Conservation (phyloP, 2,888 invertebrate species). For the Chloroclysta siterata region DNA sequence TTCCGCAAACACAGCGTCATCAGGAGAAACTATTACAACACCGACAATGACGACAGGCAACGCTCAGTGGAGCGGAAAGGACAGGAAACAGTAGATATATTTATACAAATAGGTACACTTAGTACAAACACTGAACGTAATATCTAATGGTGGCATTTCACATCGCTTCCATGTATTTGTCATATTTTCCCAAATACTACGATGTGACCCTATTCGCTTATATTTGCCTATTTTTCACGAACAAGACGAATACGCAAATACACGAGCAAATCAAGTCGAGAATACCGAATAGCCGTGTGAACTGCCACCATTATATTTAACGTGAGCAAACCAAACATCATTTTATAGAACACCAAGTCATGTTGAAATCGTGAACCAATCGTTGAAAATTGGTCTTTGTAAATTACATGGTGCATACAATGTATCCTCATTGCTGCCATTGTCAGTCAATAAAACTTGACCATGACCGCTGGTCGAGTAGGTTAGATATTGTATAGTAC, state of each 20-base stretch:
- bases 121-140: conserved; percentile 2
- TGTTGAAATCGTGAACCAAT: conserved; percentile 1
- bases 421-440: conserved; percentile 2
- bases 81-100: conserved; percentile 23
- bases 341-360: neutral
- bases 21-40: conserved; percentile 29
- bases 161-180: too few species aligned
- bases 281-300: too few species aligned
- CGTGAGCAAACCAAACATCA: neutral
- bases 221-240: too few species aligned
- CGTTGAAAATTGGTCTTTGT: neutral
- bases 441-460: conserved; percentile 11
- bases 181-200: too few species aligned
- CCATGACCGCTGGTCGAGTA: conserved; percentile 7
- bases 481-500: neutral
- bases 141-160: too few species aligned
- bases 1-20: conserved; percentile 26
- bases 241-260: too few species aligned
- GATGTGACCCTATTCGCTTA: too few species aligned
- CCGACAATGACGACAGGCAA: conserved; percentile 23
- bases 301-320: too few species aligned
- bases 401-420: conserved; percentile 7
- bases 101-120: neutral
- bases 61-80: conserved; percentile 21
- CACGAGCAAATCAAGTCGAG: too few species aligned